phyloP scores from a whole-genome alignment of 2,797 vertebrate genomes.

The Sparus aurata region DNA sequence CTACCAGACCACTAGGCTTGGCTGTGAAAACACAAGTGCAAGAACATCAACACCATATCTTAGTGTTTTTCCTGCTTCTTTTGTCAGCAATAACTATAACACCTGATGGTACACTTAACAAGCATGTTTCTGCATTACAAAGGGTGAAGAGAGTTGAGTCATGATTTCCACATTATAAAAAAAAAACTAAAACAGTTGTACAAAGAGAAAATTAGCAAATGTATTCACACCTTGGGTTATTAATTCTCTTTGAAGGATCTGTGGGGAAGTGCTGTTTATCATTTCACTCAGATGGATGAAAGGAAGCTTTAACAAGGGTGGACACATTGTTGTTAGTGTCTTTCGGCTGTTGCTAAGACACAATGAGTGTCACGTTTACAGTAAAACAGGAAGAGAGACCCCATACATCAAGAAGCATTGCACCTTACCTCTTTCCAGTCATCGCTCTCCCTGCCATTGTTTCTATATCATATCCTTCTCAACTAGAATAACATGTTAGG shows the following conservation, averaged over 20 bases:
- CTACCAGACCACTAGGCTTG: not conserved
- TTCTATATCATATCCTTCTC: constrained; percentile 8
- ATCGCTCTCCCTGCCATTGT: constrained; percentile 39
- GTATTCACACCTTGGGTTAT: constrained; percentile 28
- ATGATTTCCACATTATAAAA: constrained; percentile 24
- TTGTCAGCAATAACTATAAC: not conserved
- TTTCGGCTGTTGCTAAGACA: constrained; percentile 64
- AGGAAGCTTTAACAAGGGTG: constrained; percentile 46
- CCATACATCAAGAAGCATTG: constrained; percentile 44
- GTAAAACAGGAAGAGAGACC: constrained; percentile 59
- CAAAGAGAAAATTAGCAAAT: constrained; percentile 27
- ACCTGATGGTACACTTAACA: not conserved
- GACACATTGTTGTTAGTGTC: constrained; percentile 44
- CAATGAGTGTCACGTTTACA: constrained; percentile 40
- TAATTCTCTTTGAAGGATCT: constrained; percentile 50
- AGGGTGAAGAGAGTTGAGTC: constrained; percentile 6
- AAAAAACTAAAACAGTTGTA: not conserved
- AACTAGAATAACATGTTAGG: not conserved
- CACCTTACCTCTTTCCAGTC: constrained; percentile 12
- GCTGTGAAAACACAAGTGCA: constrained; percentile 4
- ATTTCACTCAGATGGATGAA: constrained; percentile 66
- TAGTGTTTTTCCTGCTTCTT: not conserved
- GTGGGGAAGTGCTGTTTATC: constrained; percentile 58
- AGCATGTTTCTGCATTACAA: constrained; percentile 13
- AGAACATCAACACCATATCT: constrained; percentile 2